Evolutionary conservation across 1,140 invertebrate genomes (phyloP).

Genomic region (Drosophila rhopaloa): DNA sequence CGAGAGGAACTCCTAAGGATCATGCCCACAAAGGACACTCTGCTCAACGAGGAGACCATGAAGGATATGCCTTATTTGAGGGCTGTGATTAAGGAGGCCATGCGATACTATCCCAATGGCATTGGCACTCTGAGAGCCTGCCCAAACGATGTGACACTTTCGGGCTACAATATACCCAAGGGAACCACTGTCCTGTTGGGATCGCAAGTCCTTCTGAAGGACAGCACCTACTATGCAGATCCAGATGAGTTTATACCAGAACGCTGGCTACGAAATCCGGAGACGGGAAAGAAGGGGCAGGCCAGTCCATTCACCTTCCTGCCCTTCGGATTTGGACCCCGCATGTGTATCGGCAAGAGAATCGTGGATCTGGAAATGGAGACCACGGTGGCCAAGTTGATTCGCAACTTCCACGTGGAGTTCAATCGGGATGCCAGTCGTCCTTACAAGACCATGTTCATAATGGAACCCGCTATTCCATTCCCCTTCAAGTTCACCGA

Average conservation of each 20-base stretch:
- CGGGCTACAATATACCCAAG: conserved; percentile 93
- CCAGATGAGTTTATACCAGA: conserved; percentile 90
- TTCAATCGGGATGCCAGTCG: conserved; percentile 81
- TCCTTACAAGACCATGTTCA: conserved; percentile 56
- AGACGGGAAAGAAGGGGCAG: conserved; percentile 41
- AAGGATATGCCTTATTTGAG: conserved; percentile 85
- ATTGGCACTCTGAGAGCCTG: conserved; percentile 92
- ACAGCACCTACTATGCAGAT: conserved; percentile 86
- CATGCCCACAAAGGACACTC: conserved; percentile 74
- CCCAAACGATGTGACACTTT: conserved; percentile 89
- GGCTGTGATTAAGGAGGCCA: conserved; percentile 86
- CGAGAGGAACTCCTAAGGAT: conserved; percentile 85
- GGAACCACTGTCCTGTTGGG: conserved; percentile 84
- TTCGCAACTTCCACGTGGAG: conserved; percentile 86
- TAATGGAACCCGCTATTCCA: conserved; percentile 54
- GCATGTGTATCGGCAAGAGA: conserved; percentile 87
- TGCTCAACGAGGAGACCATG: conserved; percentile 80
- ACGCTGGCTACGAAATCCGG: conserved; percentile 88
- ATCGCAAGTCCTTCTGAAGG: conserved; percentile 46
- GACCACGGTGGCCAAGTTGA: conserved; percentile 87
- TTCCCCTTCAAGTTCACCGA: conserved; percentile 70
- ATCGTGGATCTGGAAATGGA: conserved; percentile 90
- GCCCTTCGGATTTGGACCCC: conserved; percentile 87
- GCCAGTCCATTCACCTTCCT: conserved; percentile 59
- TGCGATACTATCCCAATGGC: conserved; percentile 93